phyloP scores from a whole-genome alignment of 2,888 invertebrate species.

The Volucella bombylans region DNA sequence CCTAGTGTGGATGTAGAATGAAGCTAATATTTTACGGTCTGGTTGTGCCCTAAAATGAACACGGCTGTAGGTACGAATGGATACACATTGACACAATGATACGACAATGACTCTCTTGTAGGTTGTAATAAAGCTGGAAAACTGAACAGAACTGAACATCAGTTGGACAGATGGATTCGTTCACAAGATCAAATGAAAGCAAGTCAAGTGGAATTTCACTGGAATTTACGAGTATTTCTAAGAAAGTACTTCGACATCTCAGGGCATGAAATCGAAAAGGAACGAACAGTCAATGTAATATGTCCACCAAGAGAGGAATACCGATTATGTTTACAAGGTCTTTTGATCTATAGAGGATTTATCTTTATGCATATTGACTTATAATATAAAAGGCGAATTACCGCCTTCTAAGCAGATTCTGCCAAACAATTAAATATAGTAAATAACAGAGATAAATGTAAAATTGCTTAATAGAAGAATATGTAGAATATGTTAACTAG shows the following conservation, averaged over 20 bases:
- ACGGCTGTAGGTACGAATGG: constrained; percentile 4
- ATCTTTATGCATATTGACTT: too few relatives aligned
- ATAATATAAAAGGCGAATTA: too few relatives aligned
- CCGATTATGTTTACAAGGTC: too few relatives aligned
- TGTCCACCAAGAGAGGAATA: too few relatives aligned
- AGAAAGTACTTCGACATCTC: not conserved
- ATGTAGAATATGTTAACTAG: too few relatives aligned
- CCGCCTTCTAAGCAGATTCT: too few relatives aligned
- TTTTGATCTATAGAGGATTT: too few relatives aligned
- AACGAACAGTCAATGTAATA: too few relatives aligned
- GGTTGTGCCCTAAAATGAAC: constrained; percentile 38
- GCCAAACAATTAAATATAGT: too few relatives aligned
- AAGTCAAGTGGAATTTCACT: constrained; percentile 6
- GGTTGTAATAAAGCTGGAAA: not conserved
- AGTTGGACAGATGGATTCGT: not conserved
- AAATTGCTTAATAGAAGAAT: too few relatives aligned
- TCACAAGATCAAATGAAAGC: constrained; percentile 19
- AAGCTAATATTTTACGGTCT: constrained; percentile 67
- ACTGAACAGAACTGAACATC: not conserved
- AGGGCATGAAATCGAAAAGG: too few relatives aligned
- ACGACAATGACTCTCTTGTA: not conserved
- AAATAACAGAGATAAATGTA: too few relatives aligned
- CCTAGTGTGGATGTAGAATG: constrained; percentile 59
- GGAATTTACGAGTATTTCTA: not conserved
- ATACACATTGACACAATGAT: not conserved